Base-by-base conservation (phyloP, 2,113 vertebrate genomes). In the Coracopsis vasa region DNA sequence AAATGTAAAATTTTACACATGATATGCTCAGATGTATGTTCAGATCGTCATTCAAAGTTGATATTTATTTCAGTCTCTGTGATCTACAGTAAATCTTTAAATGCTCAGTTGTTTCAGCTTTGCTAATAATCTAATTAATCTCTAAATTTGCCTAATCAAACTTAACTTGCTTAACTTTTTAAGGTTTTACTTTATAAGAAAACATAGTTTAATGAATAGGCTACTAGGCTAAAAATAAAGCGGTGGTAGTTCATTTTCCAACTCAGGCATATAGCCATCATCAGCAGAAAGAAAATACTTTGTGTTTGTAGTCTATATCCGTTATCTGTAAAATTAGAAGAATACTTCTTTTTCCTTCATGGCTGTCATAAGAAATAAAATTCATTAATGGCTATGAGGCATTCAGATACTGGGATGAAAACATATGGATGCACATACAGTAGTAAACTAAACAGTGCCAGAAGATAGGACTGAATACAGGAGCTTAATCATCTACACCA, bases 341-440 rank as follows among this genome's bases (percentile, higher is more conserved):
- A 88, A 72, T 14, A 33, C 9, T 90, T 51, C 7, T 54, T 82
- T 91, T 86, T 64, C 51, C 87, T 90, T 79, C 61, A 75, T 67
- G 74, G 51, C 42, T 90, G 73, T 85, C 70, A 67, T 27, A 79
- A 93, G 73, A 92, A 95, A 90, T 90, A 81, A 85, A 77, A 73
- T 51, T 39, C 18, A 65, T 75, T 90, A 81, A 78, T 54, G 54
- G 31, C 80, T 84, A 8, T 50, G 60, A 89, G 77, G 72, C 84
- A 84, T 79, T 93, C 48, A 77, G 58, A 44, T 79, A 64, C 18
- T 61, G 37, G 41, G 58, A 62, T 58, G 82, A 90, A 84, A 80
- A 71, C 24, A 20, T n/a, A 31, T 0, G 33, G 67, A 70, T 77
- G 50, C 24, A 78, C 45, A 39, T 3, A n/a, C 2, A 66, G 64